Evolutionary conservation across 2,888 invertebrate genomes (phyloP).

Genomic region (Drosophila fungiperda): DNA sequence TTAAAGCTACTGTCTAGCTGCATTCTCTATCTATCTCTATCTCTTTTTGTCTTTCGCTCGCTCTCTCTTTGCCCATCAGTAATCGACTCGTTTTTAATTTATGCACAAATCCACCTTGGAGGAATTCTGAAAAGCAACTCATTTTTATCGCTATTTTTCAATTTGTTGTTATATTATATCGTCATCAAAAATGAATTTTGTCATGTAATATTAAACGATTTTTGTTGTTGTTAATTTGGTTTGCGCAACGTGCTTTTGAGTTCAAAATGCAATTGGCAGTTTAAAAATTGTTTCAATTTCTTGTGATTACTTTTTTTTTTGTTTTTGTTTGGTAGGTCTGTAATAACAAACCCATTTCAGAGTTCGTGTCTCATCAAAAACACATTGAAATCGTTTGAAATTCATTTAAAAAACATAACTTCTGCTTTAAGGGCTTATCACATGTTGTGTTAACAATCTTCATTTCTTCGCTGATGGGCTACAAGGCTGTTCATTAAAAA

Average conservation of each 20-base stretch:
- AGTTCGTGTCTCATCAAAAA: slow-evolving; percentile 68
- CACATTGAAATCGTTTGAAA: slow-evolving; percentile 72
- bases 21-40: not conserved
- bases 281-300: slow-evolving; percentile 3
- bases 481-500: slow-evolving; percentile 46
- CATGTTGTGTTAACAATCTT: slow-evolving; percentile 52
- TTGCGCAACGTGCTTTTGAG: slow-evolving; percentile 69
- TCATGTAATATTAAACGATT: slow-evolving; percentile 68
- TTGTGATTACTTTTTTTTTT: slow-evolving; percentile 12
- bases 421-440: slow-evolving; percentile 49
- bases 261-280: slow-evolving; percentile 60
- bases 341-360: slow-evolving; percentile 60
- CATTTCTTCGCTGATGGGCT: slow-evolving; percentile 17
- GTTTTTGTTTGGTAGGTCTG: slow-evolving; percentile 27
- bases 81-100: slow-evolving; percentile 44
- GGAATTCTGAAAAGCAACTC: slow-evolving; percentile 25
- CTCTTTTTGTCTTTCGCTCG: not conserved
- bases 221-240: slow-evolving; percentile 26
- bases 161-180: slow-evolving; percentile 42
- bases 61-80: not conserved
- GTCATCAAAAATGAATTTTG: slow-evolving; percentile 67
- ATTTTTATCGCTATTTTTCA: slow-evolving; percentile 13
- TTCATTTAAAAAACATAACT: slow-evolving; percentile 74
- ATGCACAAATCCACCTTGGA: slow-evolving; percentile 34
- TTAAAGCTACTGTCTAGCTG: slow-evolving; percentile 32